phyloP scores from a whole-genome alignment of 2,888 invertebrate genomes.

The Sarcophaga caerulescens region DNA sequence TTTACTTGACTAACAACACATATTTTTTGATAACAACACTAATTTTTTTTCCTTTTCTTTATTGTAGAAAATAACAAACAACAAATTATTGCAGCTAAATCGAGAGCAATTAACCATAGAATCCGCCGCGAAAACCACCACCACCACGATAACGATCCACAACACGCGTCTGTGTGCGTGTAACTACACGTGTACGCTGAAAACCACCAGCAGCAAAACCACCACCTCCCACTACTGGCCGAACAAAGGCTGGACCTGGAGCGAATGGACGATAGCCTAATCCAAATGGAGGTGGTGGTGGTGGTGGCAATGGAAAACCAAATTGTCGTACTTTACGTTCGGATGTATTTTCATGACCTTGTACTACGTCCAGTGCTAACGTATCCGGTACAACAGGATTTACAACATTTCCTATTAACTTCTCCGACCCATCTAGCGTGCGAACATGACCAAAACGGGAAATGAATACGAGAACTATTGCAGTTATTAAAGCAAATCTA shows the following conservation, averaged over 20 bases:
- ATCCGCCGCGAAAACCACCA: slow-evolving; percentile 62
- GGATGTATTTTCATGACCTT: slow-evolving; percentile 67
- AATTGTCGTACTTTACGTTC: slow-evolving; percentile 73
- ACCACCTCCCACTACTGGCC: slow-evolving; percentile 43
- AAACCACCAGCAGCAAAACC: slow-evolving; percentile 70
- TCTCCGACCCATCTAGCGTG: background rate
- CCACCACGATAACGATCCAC: slow-evolving; percentile 69
- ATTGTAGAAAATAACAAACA: background rate
- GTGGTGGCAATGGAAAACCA: slow-evolving; percentile 69
- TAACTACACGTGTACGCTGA: slow-evolving; percentile 72
- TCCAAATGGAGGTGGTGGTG: slow-evolving; percentile 67
- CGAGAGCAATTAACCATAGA: slow-evolving; percentile 51
- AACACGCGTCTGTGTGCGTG: slow-evolving; percentile 73
- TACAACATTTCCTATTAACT: background rate
- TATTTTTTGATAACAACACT: no score
- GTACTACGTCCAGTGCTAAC: slow-evolving; percentile 47
- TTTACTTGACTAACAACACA: no score
- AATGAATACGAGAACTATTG: background rate
- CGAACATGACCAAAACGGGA: background rate
- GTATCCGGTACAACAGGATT: slow-evolving; percentile 7
- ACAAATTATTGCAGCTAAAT: background rate
- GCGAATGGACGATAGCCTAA: slow-evolving; percentile 27
- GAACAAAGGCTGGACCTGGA: slow-evolving; percentile 49
- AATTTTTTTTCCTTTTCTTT: no score
- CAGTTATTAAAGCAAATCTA: background rate